Conservation (phyloP, 2,888 invertebrate genomes). For the Julus scandinavius region DNA sequence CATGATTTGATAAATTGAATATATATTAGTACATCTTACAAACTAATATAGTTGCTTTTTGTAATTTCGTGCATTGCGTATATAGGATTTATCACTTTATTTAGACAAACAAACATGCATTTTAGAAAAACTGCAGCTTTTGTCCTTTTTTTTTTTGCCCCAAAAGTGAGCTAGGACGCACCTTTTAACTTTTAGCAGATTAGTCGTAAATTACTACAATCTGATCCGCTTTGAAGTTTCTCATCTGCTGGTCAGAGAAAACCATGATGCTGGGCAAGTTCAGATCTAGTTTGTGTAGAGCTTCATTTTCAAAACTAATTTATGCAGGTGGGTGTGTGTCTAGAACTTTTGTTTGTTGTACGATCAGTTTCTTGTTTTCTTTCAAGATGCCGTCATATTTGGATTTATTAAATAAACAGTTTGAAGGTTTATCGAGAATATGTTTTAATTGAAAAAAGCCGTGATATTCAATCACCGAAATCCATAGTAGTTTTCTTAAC, state of each 20-base stretch:
- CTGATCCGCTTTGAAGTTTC: not conserved
- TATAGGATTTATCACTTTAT: no score
- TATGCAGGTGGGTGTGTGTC: not conserved
- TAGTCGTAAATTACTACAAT: not conserved
- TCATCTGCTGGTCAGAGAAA: conserved; percentile 33
- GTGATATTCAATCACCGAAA: no score
- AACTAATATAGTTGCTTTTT: no score
- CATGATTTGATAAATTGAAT: no score
- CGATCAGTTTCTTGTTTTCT: not conserved
- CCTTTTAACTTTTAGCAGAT: not conserved
- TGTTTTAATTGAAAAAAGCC: not conserved
- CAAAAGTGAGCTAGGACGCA: not conserved
- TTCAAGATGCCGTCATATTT: not conserved
- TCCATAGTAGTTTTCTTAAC: no score
- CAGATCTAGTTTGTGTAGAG: conserved; percentile 20
- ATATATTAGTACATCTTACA: no score
- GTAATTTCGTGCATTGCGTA: no score
- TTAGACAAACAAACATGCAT: not conserved
- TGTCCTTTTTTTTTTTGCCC: not conserved
- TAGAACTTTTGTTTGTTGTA: not conserved
- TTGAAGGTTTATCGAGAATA: not conserved
- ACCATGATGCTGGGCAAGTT: not conserved
- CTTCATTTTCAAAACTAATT: not conserved
- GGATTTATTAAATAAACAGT: conserved; percentile 9
- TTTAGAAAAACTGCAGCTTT: not conserved